These are phyloP conservation scores for Anableps anableps DNA, from an alignment of 2,797 vertebrate genomes.

Conservation along the genomic window DNA sequence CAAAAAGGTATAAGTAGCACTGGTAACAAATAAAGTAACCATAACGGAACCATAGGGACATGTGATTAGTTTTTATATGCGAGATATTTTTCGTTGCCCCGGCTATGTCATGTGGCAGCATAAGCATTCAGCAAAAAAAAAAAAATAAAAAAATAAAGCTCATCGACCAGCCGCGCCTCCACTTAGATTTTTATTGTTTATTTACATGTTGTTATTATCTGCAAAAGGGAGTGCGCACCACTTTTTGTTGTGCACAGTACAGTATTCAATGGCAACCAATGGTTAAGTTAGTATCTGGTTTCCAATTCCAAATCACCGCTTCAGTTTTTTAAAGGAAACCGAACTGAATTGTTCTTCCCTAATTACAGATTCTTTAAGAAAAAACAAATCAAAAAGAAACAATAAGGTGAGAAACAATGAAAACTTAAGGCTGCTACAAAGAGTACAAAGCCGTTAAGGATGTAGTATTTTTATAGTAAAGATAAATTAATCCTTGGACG, in stretches of 20 bases:
- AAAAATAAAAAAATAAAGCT: no score
- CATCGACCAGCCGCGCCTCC: not conserved
- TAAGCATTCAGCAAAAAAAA: not conserved
- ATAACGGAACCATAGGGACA: not conserved
- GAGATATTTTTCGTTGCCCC: not conserved
- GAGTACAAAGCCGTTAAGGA: not conserved
- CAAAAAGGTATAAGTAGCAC: not conserved
- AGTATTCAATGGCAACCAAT: not conserved
- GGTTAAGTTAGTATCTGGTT: not conserved
- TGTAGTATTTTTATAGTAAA: not conserved
- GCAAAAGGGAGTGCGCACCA: not conserved
- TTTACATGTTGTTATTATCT: not conserved
- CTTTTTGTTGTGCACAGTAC: not conserved
- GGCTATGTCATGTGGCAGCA: rapidly evolving
- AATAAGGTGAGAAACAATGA: not conserved
- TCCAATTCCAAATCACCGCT: not conserved
- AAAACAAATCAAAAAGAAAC: not conserved
- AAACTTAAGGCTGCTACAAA: not conserved
- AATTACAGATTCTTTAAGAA: not conserved
- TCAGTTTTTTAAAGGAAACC: not conserved
- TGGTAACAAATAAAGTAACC: not conserved
- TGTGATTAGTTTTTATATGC: not conserved
- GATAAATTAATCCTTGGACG: not conserved
- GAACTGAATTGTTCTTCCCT: not conserved
- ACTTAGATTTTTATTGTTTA: not conserved